Conservation (phyloP, 2,113 vertebrate genomes). For the Micromys minutus region DNA sequence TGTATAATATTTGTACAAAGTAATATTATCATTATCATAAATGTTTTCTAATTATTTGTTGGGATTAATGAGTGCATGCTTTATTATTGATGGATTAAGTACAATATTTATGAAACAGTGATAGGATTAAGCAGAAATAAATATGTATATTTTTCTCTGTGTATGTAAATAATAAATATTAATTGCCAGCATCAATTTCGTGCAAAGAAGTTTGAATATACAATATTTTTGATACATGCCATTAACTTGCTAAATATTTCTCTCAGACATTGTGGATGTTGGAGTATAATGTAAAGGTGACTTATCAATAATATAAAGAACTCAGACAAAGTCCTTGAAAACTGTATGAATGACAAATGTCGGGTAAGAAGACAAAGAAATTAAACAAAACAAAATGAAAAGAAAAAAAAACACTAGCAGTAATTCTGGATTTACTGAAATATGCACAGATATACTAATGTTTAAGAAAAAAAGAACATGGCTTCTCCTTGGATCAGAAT, state of each 20-base stretch:
- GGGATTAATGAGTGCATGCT: constrained; percentile 86
- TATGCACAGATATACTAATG: neutral
- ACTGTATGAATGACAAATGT: constrained; percentile 67
- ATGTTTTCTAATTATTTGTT: constrained; percentile 87
- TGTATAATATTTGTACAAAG: constrained; percentile 84
- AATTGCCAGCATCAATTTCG: constrained; percentile 82
- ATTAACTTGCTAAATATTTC: constrained; percentile 86
- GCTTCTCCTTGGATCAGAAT: neutral
- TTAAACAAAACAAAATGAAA: no score
- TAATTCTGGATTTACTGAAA: neutral
- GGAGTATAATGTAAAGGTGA: constrained; percentile 21
- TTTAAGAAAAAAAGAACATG: neutral
- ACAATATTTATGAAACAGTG: constrained; percentile 87
- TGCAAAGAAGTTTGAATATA: constrained; percentile 82
- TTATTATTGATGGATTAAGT: constrained; percentile 87
- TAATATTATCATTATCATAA: constrained; percentile 87
- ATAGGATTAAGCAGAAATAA: constrained; percentile 87
- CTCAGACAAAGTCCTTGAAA: constrained; percentile 68
- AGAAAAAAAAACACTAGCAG: neutral
- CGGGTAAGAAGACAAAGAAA: constrained; percentile 54
- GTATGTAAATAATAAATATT: constrained; percentile 89
- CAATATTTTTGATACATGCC: constrained; percentile 83
- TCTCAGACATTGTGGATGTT: constrained; percentile 10
- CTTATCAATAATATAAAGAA: constrained; percentile 77
- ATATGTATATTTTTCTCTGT: constrained; percentile 81